Percentiles rank a stretch among this genome's conserved stretches.
Conservation (phyloP, 2,888 invertebrate genomes). For the Tortricodes alternella region DNA sequence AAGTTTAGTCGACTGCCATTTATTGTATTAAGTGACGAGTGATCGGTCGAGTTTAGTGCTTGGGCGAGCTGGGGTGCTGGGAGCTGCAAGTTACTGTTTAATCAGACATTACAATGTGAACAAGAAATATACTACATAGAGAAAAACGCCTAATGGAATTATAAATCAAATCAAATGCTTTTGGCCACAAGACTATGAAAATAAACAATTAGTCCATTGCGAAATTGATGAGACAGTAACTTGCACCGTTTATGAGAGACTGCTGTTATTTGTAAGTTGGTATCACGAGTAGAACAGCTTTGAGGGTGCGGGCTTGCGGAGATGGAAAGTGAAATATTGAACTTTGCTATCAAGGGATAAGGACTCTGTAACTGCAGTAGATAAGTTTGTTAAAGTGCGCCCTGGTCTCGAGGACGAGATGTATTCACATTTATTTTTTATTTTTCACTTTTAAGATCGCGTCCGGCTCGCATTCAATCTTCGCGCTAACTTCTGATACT, state of each 20-base stretch:
- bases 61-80: background rate
- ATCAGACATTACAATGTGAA: too few relatives aligned
- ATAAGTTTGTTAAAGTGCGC: background rate
- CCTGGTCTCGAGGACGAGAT: background rate
- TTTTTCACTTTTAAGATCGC: slow-evolving; percentile 17
- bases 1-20: slow-evolving; percentile 53
- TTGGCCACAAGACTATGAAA: too few relatives aligned
- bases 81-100: slow-evolving; percentile 6
- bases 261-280: slow-evolving; percentile 26
- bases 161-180: background rate
- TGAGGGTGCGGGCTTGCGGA: slow-evolving; percentile 1
- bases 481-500: slow-evolving; percentile 26
- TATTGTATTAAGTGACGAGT: slow-evolving; percentile 38
- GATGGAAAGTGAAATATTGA: background rate
- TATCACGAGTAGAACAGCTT: slow-evolving; percentile 17
- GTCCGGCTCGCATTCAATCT: slow-evolving; percentile 8
- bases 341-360: too few relatives aligned
- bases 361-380: too few relatives aligned
- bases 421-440: slow-evolving; percentile 32
- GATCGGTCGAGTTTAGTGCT: slow-evolving; percentile 13
- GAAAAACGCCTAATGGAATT: too few relatives aligned
- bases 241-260: slow-evolving; percentile 4
- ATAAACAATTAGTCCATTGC: too few relatives aligned
- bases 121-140: too few relatives aligned
- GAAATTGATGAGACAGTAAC: background rate